Evolutionary conservation across 2,797 vertebrate genomes (phyloP).

Genomic region (Hypotaenidia okinawae): DNA sequence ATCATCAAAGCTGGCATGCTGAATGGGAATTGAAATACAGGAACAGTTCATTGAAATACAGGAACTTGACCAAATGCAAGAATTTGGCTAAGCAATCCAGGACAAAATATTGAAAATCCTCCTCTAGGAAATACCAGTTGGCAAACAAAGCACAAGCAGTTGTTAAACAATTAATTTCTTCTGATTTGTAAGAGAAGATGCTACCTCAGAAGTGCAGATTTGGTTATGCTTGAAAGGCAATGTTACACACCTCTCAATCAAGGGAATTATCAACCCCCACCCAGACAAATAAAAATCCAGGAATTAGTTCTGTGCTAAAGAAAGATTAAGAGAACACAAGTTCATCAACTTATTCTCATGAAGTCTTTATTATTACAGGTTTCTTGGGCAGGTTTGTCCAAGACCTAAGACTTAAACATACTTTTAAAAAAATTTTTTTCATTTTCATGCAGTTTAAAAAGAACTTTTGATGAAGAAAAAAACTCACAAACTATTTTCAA

Average conservation of each 20-base stretch:
- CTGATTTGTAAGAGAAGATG: neutral
- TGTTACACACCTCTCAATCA: neutral
- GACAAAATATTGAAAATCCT: neutral
- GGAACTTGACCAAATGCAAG: neutral
- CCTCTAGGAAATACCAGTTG: neutral
- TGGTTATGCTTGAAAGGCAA: neutral
- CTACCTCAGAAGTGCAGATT: neutral
- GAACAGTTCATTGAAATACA: neutral
- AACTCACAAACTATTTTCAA: neutral
- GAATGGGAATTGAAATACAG: neutral
- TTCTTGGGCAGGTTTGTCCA: neutral
- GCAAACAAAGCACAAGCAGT: neutral
- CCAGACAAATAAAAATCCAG: neutral
- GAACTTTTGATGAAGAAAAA: neutral
- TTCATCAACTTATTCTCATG: neutral
- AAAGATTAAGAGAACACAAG: neutral
- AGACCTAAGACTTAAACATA: neutral
- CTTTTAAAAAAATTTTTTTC: neutral
- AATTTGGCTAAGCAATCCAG: neutral
- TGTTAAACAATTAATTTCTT: neutral
- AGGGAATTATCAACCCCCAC: neutral
- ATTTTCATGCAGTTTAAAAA: neutral
- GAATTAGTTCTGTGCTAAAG: neutral
- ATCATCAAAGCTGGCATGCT: neutral
- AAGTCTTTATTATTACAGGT: neutral